Conservation (phyloP, 1,140 invertebrate genomes). For the Diorhabda elongata region DNA sequence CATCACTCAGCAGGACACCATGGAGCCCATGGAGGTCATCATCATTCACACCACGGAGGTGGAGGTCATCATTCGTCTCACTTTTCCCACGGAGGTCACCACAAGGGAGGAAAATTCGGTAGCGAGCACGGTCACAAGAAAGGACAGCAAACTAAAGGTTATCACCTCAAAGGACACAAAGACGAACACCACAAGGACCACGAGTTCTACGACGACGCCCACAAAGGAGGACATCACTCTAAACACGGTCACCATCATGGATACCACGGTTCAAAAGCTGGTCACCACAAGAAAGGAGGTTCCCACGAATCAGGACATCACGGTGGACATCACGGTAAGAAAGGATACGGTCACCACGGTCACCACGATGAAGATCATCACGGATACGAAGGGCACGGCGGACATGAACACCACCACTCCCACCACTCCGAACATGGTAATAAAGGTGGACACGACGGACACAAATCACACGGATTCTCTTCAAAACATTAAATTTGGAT, state of each 20-base stretch:
- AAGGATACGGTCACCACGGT: slow-evolving; percentile 63
- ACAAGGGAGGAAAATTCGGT: slow-evolving; percentile 68
- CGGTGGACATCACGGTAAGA: slow-evolving; percentile 61
- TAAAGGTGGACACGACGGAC: slow-evolving; percentile 54
- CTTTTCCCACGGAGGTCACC: slow-evolving; percentile 68
- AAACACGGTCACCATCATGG: slow-evolving; percentile 68
- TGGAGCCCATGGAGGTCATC: slow-evolving; percentile 68
- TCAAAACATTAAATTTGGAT: slow-evolving; percentile 54
- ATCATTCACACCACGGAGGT: slow-evolving; percentile 72
- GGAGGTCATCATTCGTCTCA: slow-evolving; percentile 64
- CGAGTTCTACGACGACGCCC: slow-evolving; percentile 73
- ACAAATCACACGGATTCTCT: slow-evolving; percentile 31
- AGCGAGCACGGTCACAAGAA: slow-evolving; percentile 66
- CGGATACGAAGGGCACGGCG: slow-evolving; percentile 67
- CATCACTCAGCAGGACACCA: slow-evolving; percentile 68
- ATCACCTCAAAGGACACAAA: slow-evolving; percentile 76
- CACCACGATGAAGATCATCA: slow-evolving; percentile 73
- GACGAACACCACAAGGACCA: slow-evolving; percentile 76
- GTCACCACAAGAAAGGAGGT: slow-evolving; percentile 63
- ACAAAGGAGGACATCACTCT: slow-evolving; percentile 70
- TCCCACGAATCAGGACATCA: slow-evolving; percentile 65
- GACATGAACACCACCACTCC: slow-evolving; percentile 61
- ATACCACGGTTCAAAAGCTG: slow-evolving; percentile 63
- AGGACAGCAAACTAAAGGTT: slow-evolving; percentile 66
- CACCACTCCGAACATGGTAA: slow-evolving; percentile 63